Percentiles rank a stretch among this genome's conserved stretches.
These are phyloP conservation scores for Microtus ochrogaster DNA, from an alignment of 2,113 vertebrate genomes.

Conservation along the genomic window DNA sequence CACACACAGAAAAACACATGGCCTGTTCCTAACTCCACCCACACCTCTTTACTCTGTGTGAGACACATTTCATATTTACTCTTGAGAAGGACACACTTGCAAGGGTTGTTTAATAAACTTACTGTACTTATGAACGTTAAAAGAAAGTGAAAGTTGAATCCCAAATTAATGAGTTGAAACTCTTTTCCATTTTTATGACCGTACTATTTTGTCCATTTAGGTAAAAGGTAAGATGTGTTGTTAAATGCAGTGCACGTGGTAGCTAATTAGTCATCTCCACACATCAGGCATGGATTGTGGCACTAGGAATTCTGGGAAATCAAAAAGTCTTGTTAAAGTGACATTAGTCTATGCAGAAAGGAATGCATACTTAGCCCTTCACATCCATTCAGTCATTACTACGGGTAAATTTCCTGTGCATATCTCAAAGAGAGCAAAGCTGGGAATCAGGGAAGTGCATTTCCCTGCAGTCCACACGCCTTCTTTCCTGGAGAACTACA, in stretches of 20 bases:
- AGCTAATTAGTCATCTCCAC: not conserved
- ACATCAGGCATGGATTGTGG: not conserved
- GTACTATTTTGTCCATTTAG: not conserved
- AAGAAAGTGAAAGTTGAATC: constrained; percentile 13
- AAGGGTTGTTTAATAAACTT: not conserved
- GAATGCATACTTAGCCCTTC: not conserved
- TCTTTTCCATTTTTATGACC: not conserved
- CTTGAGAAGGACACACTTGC: not conserved
- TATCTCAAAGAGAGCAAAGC: not conserved
- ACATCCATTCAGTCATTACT: not conserved
- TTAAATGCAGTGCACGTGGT: not conserved
- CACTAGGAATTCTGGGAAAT: constrained; percentile 8
- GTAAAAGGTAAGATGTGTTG: not conserved
- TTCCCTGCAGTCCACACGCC: not conserved
- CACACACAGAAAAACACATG: not conserved
- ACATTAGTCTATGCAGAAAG: not conserved
- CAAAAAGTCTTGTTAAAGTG: not conserved
- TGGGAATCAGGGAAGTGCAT: not conserved
- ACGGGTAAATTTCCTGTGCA: not conserved
- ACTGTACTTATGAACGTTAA: not conserved
- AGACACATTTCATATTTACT: not conserved
- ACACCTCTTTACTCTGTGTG: not conserved
- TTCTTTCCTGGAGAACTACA: not conserved
- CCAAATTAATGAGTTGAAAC: constrained; percentile 38
- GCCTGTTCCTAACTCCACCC: not conserved